Evolutionary conservation across 2,113 vertebrate species (phyloP).

Genomic region (Pterocles burchelli): DNA sequence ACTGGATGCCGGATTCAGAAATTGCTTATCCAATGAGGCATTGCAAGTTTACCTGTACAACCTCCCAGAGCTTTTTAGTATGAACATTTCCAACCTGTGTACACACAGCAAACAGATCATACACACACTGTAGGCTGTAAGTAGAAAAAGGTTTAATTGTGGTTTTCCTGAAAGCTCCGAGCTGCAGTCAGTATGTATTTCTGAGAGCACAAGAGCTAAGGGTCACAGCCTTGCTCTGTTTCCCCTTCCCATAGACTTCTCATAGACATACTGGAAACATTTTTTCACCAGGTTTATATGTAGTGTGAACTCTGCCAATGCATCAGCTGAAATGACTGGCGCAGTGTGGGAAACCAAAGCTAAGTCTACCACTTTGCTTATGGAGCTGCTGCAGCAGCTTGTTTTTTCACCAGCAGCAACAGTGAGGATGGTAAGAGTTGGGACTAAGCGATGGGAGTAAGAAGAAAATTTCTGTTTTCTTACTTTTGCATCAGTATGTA

Average conservation of each 20-base stretch:
- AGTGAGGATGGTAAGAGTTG: not conserved
- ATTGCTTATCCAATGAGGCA: not conserved
- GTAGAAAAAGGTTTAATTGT: not conserved
- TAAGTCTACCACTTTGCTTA: not conserved
- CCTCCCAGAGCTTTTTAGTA: not conserved
- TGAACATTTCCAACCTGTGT: not conserved
- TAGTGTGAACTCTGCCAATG: not conserved
- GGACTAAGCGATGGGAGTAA: no score
- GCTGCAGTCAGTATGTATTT: not conserved
- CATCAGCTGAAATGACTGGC: not conserved
- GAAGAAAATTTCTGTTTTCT: not conserved
- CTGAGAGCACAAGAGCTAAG: not conserved
- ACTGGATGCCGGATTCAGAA: not conserved
- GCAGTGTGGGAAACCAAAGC: not conserved
- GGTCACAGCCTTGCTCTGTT: not conserved
- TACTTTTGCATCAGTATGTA: not conserved
- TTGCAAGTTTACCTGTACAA: not conserved
- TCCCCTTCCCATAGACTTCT: not conserved
- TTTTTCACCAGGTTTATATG: not conserved
- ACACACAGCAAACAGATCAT: not conserved
- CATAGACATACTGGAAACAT: not conserved
- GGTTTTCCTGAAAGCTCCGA: not conserved
- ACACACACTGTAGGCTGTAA: not conserved
- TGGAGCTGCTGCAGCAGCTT: not conserved
- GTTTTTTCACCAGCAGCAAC: not conserved